Conservation (phyloP, 2,797 vertebrate genomes). For the Clarias laeviceps region DNA sequence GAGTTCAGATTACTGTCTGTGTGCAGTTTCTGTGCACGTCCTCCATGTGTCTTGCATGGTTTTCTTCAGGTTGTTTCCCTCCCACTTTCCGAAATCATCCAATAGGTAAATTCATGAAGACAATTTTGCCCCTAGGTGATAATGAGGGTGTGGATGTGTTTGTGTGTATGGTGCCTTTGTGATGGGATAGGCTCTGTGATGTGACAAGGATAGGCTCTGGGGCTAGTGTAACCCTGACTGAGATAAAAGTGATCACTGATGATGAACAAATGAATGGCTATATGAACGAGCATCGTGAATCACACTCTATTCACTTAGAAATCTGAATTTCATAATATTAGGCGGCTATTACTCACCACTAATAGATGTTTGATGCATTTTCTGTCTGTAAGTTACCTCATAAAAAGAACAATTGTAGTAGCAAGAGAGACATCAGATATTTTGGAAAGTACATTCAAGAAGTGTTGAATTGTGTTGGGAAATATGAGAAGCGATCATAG, state of each 20-base stretch:
- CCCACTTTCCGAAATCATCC: not conserved
- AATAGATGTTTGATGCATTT: not conserved
- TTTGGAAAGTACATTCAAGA: conserved; percentile 7
- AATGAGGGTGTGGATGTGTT: not conserved
- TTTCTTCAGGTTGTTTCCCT: not conserved
- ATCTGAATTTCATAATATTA: not conserved
- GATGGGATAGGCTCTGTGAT: not conserved
- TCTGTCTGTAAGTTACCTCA: not conserved
- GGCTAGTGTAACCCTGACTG: not conserved
- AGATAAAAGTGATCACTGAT: not conserved
- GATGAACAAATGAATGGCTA: not conserved
- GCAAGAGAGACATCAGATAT: not conserved
- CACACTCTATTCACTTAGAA: not conserved
- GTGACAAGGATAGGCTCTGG: not conserved
- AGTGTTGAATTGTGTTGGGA: not conserved
- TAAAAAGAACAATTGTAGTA: not conserved
- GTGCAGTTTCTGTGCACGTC: not conserved
- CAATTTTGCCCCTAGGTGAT: not conserved
- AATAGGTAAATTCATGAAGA: not conserved
- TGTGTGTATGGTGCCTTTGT: not conserved
- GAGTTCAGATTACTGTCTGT: not conserved
- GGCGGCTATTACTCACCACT: not conserved
- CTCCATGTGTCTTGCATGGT: not conserved
- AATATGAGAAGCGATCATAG: not conserved
- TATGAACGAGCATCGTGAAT: not conserved